These are phyloP conservation scores for Stigmatopora argus DNA, from an alignment of 2,113 vertebrate species.

Conservation along the genomic window DNA sequence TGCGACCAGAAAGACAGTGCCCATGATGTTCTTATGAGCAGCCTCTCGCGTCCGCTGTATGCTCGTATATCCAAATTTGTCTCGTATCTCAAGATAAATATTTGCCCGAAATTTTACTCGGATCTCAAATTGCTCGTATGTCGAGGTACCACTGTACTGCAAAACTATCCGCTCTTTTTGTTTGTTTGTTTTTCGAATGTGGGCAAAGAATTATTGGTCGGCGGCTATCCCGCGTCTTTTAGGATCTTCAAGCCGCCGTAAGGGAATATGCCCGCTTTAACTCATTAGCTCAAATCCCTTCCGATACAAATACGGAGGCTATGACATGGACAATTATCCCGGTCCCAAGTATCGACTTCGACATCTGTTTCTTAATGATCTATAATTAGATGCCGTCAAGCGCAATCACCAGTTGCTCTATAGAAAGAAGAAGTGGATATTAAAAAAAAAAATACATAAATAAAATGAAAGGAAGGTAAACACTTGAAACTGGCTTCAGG, in stretches of 20 bases:
- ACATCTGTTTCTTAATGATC: conserved; percentile 92
- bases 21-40: too few relatives aligned
- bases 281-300: conserved; percentile 38
- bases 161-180: too few relatives aligned
- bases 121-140: too few relatives aligned
- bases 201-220: conserved; percentile 24
- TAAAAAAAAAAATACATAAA: conserved; percentile 8
- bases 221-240: conserved; percentile 29
- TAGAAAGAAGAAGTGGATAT: conserved; percentile 10
- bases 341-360: conserved; percentile 70
- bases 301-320: conserved; percentile 41
- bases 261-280: conserved; percentile 6
- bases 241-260: conserved; percentile 22
- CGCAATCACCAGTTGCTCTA: conserved; percentile 74
- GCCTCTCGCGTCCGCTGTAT: too few relatives aligned
- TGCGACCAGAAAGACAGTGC: too few relatives aligned
- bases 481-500: neutral
- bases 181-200: conserved; percentile 41
- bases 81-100: too few relatives aligned
- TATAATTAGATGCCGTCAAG: conserved; percentile 90
- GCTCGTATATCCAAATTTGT: too few relatives aligned
- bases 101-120: too few relatives aligned
- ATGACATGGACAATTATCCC: conserved; percentile 51
- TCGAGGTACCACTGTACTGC: too few relatives aligned
- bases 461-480: neutral